Base-by-base conservation (phyloP, 2,113 vertebrate genomes). In the Misgurnus mizolepis region DNA sequence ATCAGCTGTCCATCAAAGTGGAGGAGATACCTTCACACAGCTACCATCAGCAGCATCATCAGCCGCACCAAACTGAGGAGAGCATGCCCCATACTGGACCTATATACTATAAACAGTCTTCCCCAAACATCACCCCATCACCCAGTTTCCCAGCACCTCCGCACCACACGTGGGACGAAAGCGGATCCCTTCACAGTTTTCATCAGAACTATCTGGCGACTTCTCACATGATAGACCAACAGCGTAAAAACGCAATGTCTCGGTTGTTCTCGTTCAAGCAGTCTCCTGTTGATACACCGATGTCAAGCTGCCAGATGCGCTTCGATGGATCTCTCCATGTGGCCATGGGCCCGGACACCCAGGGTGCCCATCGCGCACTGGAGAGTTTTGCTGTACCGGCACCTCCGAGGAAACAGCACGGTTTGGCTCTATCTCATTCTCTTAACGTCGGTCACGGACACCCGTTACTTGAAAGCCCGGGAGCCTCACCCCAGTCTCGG, bases 181-280 rank as follows among this genome's bases (percentile, higher is more conserved):
- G 94, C 22, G 92, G 94, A 3, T 92, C 95, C 72, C 93, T 98
- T 66, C 96, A 97, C 92, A 93, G 91, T 88, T 97, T 98, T 82
- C 94, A 96, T 67, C 95, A 95, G 84, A 96, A 96, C 92, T 98
- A 97, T 87, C 91, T 96, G 89, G 94, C 93, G 88, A 94, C 95
- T 73, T 94, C 95, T 73, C 96, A 96, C 85, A 94, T 94, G 93
- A 90, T 95, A 50, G 94, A 95, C 83, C 95, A 94, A 87, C 95
- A 94, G 89, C 91, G 95, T 87, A 98, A 96, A 87, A 92, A 91
- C 82, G 90, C 95, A 0, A 93, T 98, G 3, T 96, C 97, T 81
- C 94, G 96, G 78, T 90, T 98, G 76, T 97, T 98, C 89, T 96
- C 97, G 82, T 94, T 98, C 85, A 98, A 98, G 89, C 97, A 97